Evolutionary conservation across 1,140 invertebrate species (phyloP).

Genomic region (Cherax quadricarinatus): DNA sequence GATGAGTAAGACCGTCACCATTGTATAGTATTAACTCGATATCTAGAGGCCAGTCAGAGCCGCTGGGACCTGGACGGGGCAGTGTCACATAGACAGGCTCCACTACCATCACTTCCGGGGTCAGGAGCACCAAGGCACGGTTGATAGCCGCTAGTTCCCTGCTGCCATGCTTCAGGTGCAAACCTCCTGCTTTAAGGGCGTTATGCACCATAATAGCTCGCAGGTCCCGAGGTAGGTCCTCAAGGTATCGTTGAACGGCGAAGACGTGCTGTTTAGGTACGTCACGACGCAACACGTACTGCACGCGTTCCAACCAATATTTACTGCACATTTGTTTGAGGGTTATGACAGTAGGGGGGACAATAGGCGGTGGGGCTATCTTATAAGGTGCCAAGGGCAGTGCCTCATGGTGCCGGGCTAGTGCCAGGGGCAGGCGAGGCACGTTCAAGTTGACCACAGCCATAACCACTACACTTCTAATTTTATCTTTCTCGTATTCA

Average conservation of each 20-base stretch:
- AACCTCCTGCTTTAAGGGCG: conserved; percentile 67
- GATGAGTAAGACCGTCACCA: conserved; percentile 61
- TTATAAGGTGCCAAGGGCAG: conserved; percentile 54
- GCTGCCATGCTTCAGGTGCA: conserved; percentile 68
- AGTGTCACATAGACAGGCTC: conserved; percentile 71
- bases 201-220: conserved; percentile 70
- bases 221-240: conserved; percentile 62
- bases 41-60: conserved; percentile 62
- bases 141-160: conserved; percentile 67
- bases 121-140: conserved; percentile 65
- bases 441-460: conserved; percentile 48
- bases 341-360: conserved; percentile 54
- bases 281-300: conserved; percentile 64
- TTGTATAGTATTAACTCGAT: conserved; percentile 63
- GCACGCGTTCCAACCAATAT: conserved; percentile 70
- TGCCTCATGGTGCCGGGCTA: conserved; percentile 68
- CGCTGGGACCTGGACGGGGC: conserved; percentile 45
- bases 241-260: conserved; percentile 62
- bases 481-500: not conserved
- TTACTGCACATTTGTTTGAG: conserved; percentile 71
- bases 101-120: conserved; percentile 60
- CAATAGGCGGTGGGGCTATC: conserved; percentile 32
- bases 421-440: conserved; percentile 63
- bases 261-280: conserved; percentile 69
- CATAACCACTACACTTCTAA: conserved; percentile 8